Base-by-base conservation (phyloP, 2,888 invertebrate genomes). In the Achlya flavicornis region DNA sequence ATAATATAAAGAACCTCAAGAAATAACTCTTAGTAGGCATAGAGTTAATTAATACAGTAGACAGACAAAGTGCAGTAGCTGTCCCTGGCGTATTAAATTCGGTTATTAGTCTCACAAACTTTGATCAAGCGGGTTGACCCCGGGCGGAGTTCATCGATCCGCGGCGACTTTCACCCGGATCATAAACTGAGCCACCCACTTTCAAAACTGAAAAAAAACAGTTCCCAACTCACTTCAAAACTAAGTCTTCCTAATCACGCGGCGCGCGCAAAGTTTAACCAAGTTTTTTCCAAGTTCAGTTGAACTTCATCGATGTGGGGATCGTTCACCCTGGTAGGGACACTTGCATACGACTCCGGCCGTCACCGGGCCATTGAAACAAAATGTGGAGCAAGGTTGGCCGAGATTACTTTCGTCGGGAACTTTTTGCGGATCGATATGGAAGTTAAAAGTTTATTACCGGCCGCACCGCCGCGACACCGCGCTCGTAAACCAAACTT, bases 161-260 rank as follows among this genome's bases (percentile, higher is more conserved):
- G 85, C 82, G 75, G 83, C 85, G 90, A 93, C 93, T 93, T 93
- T 92, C 92, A 90, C 93, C 91, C 92, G 91, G 88, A 92, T 93
- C 92, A 93, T 92, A 92, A 93, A 93, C 91, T 92, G 88, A 92
- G 91, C 91, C 90, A 93, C 93, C 92, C 86, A 93, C 92, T 93
- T 93, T 93, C 91, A 88, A 91, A 93, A 92, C 92, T 92, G 90
- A 89, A 93, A 92, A n/a, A 53, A 92, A 92, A 88, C 91, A 89
- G 88, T 91, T 90, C 88, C 84, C 87, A 86, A 89, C 91, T 91
- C 88, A 91, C 90, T 93, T 93, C 89, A 90, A 86, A 93, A 93
- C 93, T 93, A 93, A 93, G 92, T 92, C 92, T 88, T 92, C 91
- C 93, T 93, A 93, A 93, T 93, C 93, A 93, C 92, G 89, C 89